A percentile compares a stretch with the other conserved stretches of the same genome.
phyloP scores from a whole-genome alignment of 2,113 vertebrate species.

The Illadopsis cleaveri region DNA sequence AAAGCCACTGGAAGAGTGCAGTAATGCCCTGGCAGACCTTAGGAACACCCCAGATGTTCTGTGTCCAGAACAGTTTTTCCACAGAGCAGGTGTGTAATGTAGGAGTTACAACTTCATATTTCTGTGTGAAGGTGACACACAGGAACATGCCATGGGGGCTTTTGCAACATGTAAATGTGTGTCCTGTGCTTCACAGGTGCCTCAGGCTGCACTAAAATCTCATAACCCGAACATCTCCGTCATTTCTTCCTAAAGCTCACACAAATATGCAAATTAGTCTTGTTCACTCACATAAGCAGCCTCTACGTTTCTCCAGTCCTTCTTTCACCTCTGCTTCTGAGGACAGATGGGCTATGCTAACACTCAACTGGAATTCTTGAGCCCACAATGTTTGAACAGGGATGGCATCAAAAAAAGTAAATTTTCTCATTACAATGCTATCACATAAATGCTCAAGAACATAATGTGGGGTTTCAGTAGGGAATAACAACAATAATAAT shows the following conservation, averaged over 20 bases:
- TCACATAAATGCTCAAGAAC: neutral
- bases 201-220: neutral
- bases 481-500: neutral
- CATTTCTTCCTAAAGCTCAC: neutral
- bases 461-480: neutral
- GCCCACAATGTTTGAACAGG: neutral
- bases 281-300: neutral
- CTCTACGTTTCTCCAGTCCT: neutral
- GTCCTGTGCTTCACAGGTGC: neutral
- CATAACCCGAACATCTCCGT: neutral
- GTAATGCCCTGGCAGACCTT: neutral
- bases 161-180: neutral
- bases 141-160: neutral
- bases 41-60: neutral
- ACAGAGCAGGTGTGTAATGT: neutral
- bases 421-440: neutral
- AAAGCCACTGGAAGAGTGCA: neutral
- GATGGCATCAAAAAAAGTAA: neutral
- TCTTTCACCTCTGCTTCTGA: neutral
- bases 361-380: neutral
- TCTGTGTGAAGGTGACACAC: neutral
- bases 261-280: neutral
- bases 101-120: neutral
- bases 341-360: neutral
- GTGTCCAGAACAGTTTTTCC: neutral